A percentile compares a stretch with the other conserved stretches of the same genome.
Evolutionary conservation across 2,888 invertebrate species (phyloP).

Genomic region (Eristalis intricaria): DNA sequence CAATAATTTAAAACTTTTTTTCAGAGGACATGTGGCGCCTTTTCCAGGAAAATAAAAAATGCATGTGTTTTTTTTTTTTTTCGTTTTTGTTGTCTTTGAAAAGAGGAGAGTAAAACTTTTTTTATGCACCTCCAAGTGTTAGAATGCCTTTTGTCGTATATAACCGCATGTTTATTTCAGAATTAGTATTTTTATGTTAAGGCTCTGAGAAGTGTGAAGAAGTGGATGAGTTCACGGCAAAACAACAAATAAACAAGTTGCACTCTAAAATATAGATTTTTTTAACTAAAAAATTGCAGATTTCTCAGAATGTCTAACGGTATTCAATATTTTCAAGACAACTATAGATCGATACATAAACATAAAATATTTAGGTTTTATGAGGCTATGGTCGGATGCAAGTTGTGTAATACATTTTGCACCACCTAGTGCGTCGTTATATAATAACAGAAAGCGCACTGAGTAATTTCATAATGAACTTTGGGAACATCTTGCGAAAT

Average conservation of each 20-base stretch:
- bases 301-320: too few relatives aligned
- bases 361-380: too few relatives aligned
- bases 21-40: conserved; percentile 64
- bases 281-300: too few relatives aligned
- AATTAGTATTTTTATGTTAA: neutral
- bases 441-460: conserved; percentile 57
- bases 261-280: too few relatives aligned
- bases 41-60: conserved; percentile 71
- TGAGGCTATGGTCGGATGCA: too few relatives aligned
- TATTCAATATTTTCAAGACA: too few relatives aligned
- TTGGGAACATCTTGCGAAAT: conserved; percentile 60
- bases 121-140: conserved; percentile 23
- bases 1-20: conserved; percentile 59
- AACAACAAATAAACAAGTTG: too few relatives aligned
- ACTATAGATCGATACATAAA: too few relatives aligned
- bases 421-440: neutral
- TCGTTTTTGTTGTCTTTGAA: conserved; percentile 12
- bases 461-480: conserved; percentile 67
- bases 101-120: conserved; percentile 23
- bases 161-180: conserved; percentile 32
- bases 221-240: neutral
- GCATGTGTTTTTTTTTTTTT: conserved; percentile 27
- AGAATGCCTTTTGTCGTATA: neutral
- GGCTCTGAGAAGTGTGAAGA: neutral
- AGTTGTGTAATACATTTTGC: too few relatives aligned